Evolutionary conservation across 2,888 invertebrate genomes (phyloP).

Genomic region (Spilosoma lubricipeda): DNA sequence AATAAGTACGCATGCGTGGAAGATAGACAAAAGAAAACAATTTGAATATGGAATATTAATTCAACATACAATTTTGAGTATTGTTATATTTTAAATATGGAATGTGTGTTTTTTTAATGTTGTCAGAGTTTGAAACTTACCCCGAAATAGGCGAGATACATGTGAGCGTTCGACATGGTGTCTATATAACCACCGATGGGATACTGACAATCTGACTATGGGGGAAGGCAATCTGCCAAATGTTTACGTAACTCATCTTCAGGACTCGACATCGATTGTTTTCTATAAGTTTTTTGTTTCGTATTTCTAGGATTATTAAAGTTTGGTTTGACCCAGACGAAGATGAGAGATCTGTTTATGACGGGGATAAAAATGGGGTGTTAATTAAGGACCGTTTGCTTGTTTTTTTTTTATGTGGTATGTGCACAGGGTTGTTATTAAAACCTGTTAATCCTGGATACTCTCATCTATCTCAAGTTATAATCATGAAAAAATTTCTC

Average conservation of each 20-base stretch:
- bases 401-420: not conserved
- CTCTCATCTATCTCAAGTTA: not conserved
- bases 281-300: conserved; percentile 26
- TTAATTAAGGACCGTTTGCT: not conserved
- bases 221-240: conserved; percentile 71
- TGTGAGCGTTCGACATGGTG: conserved; percentile 68
- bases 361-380: not conserved
- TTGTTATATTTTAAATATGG: not conserved
- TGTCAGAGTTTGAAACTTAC: conserved; percentile 56
- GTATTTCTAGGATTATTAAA: conserved; percentile 26
- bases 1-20: conserved; percentile 46
- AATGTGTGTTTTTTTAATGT: conserved; percentile 10
- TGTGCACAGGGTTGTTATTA: not conserved
- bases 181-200: conserved; percentile 61
- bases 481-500: not conserved
- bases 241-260: conserved; percentile 44
- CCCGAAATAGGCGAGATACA: conserved; percentile 69
- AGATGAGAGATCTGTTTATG: not conserved
- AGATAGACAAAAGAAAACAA: conserved; percentile 44
- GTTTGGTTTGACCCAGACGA: not conserved
- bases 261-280: conserved; percentile 41
- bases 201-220: conserved; percentile 55
- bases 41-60: conserved; percentile 39
- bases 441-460: not conserved
- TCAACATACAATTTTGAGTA: not conserved